These are phyloP conservation scores for Rhopalosiphum padi DNA, from an alignment of 1,140 invertebrate species.

Conservation along the genomic window DNA sequence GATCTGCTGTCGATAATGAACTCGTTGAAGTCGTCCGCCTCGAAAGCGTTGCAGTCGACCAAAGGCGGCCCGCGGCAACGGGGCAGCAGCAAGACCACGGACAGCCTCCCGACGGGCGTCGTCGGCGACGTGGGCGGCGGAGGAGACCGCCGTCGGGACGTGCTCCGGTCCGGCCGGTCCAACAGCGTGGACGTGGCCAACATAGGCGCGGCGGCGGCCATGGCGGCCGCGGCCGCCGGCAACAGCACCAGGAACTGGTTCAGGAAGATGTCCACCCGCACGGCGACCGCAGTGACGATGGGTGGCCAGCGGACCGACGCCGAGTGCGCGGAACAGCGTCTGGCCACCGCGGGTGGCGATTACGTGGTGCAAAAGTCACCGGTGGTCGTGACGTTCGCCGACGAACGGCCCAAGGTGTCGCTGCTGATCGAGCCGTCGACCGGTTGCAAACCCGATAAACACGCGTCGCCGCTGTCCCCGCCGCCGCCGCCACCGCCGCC, in stretches of 20 bases:
- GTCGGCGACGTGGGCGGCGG: slow-evolving; percentile 61
- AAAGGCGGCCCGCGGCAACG: slow-evolving; percentile 60
- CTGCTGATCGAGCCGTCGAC: background rate
- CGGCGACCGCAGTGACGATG: slow-evolving; percentile 68
- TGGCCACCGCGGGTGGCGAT: slow-evolving; percentile 70
- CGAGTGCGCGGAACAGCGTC: slow-evolving; percentile 77
- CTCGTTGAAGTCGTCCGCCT: slow-evolving; percentile 72
- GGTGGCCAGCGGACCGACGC: slow-evolving; percentile 66
- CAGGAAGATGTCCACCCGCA: slow-evolving; percentile 45
- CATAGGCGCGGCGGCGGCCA: slow-evolving; percentile 67
- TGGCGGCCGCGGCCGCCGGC: slow-evolving; percentile 59
- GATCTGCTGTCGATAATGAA: slow-evolving; percentile 80
- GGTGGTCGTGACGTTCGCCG: slow-evolving; percentile 62
- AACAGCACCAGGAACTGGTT: slow-evolving; percentile 46
- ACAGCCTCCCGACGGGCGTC: slow-evolving; percentile 60
- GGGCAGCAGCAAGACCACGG: slow-evolving; percentile 61
- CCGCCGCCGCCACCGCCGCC: background rate
- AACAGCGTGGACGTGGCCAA: slow-evolving; percentile 83
- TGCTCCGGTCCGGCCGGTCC: slow-evolving; percentile 73
- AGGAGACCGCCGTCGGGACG: slow-evolving; percentile 65
- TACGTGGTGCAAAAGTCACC: slow-evolving; percentile 60
- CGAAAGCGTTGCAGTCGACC: slow-evolving; percentile 60
- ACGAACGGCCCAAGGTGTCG: slow-evolving; percentile 60
- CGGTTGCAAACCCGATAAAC: slow-evolving; percentile 38
- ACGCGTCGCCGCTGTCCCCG: too few relatives aligned